These are phyloP conservation scores for Cercocebus atys DNA, from an alignment of 2,113 vertebrate species.

Conservation along the genomic window DNA sequence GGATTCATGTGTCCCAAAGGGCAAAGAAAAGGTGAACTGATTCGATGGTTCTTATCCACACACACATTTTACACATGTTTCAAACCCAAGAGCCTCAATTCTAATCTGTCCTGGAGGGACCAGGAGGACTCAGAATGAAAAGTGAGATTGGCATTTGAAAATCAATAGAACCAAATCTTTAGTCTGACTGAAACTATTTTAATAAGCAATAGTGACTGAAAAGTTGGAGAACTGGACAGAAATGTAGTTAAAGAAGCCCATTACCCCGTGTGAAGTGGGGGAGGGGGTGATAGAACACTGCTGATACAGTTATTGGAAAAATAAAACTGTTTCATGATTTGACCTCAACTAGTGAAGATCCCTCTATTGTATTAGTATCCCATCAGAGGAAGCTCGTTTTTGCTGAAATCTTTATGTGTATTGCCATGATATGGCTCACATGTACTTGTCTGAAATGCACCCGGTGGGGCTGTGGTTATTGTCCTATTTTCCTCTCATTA, in stretches of 20 bases:
- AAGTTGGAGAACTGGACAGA: neutral
- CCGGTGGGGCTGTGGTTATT: neutral
- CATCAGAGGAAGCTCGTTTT: neutral
- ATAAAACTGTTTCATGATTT: neutral
- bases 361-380: neutral
- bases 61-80: neutral
- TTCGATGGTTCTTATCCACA: neutral
- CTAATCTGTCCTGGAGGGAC: neutral
- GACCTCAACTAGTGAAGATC: neutral
- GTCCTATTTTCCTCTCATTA: conserved; percentile 1
- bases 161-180: neutral
- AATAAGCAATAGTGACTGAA: neutral
- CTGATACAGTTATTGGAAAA: neutral
- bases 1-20: neutral
- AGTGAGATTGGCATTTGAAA: neutral
- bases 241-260: neutral
- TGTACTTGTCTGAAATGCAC: neutral
- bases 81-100: neutral
- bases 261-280: neutral
- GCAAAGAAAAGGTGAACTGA: neutral
- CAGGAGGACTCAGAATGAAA: neutral
- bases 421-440: neutral
- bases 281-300: neutral
- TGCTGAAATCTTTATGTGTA: neutral
- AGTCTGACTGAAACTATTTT: neutral